Evolutionary conservation across 2,113 vertebrate genomes (phyloP).

Genomic region (Pyxicephalus adspersus): DNA sequence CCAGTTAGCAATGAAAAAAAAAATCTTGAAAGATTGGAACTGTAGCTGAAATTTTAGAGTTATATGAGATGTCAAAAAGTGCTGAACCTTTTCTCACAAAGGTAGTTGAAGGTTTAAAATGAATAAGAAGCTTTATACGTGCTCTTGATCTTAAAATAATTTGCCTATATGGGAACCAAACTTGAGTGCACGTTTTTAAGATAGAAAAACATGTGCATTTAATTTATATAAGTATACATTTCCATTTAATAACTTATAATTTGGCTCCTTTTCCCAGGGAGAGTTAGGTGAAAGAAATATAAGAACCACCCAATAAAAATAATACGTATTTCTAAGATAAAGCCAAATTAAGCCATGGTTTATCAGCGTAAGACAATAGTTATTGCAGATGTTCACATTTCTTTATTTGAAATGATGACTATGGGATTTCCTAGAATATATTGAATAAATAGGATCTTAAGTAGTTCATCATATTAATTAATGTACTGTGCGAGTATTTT

Average conservation of each 20-base stretch:
- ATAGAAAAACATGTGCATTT: not conserved
- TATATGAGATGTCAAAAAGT: conserved; percentile 70
- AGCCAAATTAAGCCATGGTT: not conserved
- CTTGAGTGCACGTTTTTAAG: not conserved
- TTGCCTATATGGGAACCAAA: not conserved
- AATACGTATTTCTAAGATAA: not conserved
- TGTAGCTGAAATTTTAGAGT: conserved; percentile 70
- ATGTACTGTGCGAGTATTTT: too few relatives aligned
- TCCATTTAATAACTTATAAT: conserved; percentile 2
- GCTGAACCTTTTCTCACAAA: conserved; percentile 57
- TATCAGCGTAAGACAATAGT: too few relatives aligned
- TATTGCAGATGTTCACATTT: too few relatives aligned
- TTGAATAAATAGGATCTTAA: too few relatives aligned
- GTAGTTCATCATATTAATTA: too few relatives aligned
- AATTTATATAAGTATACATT: not conserved
- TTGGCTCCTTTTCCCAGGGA: conserved; percentile 6
- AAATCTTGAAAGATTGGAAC: conserved; percentile 68
- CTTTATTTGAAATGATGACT: too few relatives aligned
- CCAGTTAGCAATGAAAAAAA: conserved; percentile 64
- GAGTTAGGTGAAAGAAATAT: conserved; percentile 3
- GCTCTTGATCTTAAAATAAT: conserved; percentile 32
- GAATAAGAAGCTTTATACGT: conserved; percentile 21
- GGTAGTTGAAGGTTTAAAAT: conserved; percentile 6
- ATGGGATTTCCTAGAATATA: too few relatives aligned
- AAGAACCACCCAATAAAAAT: not conserved